Base-by-base conservation (phyloP, 2,888 invertebrate species). In the Apotomis turbidana region DNA sequence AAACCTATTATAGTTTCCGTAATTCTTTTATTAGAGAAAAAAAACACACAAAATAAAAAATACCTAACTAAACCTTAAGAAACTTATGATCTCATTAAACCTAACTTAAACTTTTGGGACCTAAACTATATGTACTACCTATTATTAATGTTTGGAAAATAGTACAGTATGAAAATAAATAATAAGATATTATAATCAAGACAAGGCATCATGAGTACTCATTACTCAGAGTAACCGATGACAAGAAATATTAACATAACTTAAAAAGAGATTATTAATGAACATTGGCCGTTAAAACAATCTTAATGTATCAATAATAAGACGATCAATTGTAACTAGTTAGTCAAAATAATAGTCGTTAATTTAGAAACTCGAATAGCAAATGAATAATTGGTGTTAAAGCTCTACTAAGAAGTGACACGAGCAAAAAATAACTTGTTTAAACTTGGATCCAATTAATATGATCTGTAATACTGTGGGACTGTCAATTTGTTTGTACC, bases 401-500 rank as follows among this genome's bases (percentile, higher is more conserved):
- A 74, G 67, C 73, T 54, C 68, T 74, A 73, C 76, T 68, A 75
- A 75, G 75, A 76, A 74, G 70, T 57, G 13, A 38, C 55, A 64
- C 57, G 52, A 58, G 13, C 36, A 38, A 51, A 74, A 74, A 70
- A 73, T 73, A 70, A 74, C 73, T 69, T 36, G 74, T 70, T 74
- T 68, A 59, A 41, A 41, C 60, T 74, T 75, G 74, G 64, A 73
- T 72, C 67, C 68, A 60, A 55, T 73, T 51, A 73, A 75, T 75
- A 76, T 73, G 70, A 74, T 74, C 60, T 49, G 54, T 61, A 74
- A 76, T 76, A 74, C 68, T 80, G 83, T 27, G 27, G 27, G 27
- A 81, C 80, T 82, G 86, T 85, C 87, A 77, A 75, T 80, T 80
- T 78, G 78, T 79, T 81, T 78, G 79, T 78, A 79, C 72, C 77